Evolutionary conservation across 2,888 invertebrate species (phyloP).

Genomic region (Periphyllus acericola): DNA sequence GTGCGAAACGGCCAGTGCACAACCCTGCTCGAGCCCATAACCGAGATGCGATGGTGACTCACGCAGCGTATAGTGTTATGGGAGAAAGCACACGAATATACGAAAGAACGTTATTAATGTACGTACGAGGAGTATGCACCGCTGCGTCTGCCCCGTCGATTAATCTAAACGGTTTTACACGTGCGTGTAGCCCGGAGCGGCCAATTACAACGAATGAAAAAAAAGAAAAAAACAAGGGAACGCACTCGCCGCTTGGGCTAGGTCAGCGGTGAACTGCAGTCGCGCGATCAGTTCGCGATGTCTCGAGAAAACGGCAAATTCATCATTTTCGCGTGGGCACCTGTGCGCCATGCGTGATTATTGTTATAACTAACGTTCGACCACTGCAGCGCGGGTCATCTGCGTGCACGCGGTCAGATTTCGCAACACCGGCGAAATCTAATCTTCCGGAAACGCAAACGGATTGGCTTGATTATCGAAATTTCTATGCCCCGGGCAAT

Average conservation of each 20-base stretch:
- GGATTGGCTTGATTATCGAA: not conserved
- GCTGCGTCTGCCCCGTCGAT: slow-evolving; percentile 1
- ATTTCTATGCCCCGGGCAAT: slow-evolving; percentile 3
- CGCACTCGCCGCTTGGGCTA: slow-evolving; percentile 24
- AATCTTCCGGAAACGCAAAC: not conserved
- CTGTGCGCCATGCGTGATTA: too few species aligned
- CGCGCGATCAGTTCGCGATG: too few species aligned
- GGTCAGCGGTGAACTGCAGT: too few species aligned
- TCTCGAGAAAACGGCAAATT: not conserved
- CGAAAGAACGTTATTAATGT: too few species aligned
- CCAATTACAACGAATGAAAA: slow-evolving; percentile 36
- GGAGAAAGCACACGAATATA: too few species aligned
- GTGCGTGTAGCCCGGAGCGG: slow-evolving; percentile 41
- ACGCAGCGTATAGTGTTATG: not conserved
- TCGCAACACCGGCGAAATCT: not conserved
- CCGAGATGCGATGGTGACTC: slow-evolving; percentile 20
- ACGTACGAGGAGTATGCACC: not conserved
- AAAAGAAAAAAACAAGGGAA: slow-evolving; percentile 44
- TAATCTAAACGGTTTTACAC: slow-evolving; percentile 48
- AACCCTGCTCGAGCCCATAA: not conserved
- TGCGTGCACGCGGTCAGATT: not conserved
- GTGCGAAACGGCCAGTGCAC: too few species aligned
- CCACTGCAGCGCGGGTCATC: not conserved
- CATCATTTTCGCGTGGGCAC: not conserved
- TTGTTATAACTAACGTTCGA: too few species aligned